Evolutionary conservation across 2,888 invertebrate species (phyloP), one percentile per base, ranked within the genome.

Genomic region (Leptura quadrifasciata): DNA sequence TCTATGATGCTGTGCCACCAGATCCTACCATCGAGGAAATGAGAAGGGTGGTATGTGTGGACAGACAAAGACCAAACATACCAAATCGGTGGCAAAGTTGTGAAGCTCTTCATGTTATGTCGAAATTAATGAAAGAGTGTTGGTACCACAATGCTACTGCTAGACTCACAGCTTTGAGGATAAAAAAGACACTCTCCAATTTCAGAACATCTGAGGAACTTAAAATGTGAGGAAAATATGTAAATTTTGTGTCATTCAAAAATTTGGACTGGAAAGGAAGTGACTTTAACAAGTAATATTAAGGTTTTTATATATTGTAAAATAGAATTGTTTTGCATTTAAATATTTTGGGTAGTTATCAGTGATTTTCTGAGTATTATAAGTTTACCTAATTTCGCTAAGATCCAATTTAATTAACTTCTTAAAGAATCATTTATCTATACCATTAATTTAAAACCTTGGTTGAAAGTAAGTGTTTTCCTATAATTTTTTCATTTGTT

Each of bases 81-180:
- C 97, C 97, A 72, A 96, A 97, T 88, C 92, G 96, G 82, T 99
- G 99, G 98, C 95, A 95, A 85, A 94, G 95, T 73, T 92, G 92
- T 85, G 92, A 93, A 93, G 94, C 96, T 70, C 90, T 97, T 76
- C 94, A 95, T 80, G 94, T 94, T 70, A 95, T 97, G 93, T 95
- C 95, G 52, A 97, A 97, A 89, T 93, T 99, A 82, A 98, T 99
- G 97, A 96, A 96, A 87, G 99, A 99, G 89, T 98, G 98, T 88
- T 99, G 99, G 99, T 97, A 97, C 88, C 96, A 96, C 82, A 97
- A 97, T 88, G 97, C 98, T 12, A 96, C 97, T 12, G 98, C 98
- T 17, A 93, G 99, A 68, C 92, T 99, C 31, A 98, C 98, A 0
- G 98, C 98, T 15, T 92, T 99, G 71, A 94, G 98, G 84, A 97